Base-by-base conservation (phyloP, 1,140 invertebrate species). In the Philopotamus ludificatus region DNA sequence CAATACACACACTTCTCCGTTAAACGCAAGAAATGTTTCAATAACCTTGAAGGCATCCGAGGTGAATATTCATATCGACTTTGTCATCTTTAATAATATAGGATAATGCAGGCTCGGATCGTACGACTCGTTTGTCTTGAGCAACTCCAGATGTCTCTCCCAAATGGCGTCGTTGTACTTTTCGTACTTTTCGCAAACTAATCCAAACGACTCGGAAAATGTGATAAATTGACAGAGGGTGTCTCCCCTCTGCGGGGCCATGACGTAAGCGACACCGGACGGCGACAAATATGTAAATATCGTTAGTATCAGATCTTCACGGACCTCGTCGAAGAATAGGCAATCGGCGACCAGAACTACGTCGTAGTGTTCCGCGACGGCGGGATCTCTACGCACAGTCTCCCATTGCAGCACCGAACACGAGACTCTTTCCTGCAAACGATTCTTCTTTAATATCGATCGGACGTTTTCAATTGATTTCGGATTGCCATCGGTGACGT, bases 311-410 rank as follows among this genome's bases (percentile, higher is more conserved):
- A 94, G 77, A 70, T 89, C 87, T 26, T 83, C 75, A 51, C 91
- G 80, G 0, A 85, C 86, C 45, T 92, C 89, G 74, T 93, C 90
- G 77, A 93, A 94, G 77, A 93, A 94, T 44, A 93, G 75, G 75
- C 91, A 93, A 74, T 92, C 90, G 7, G 91, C 89, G 71, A 87
- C 89, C 1, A 92, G 74, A 26, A 92, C 84, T 20, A 87, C 79
- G 76, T 92, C 89, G 75, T 86, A 91, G 62, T 75, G 73, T 12
- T 63, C 61, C 18, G 69, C 67, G 23, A 74, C 72, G 9, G 63
- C 66, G 0, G 73, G 63, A 26, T 76, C 60, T 1, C 64, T 65
- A 0, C 61, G 23, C 3, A 68, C 57, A 28, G 75, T 72, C 55
- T 77, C 77, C 84, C 84, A 85, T 72, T 83, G 78, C 1, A 85